Evolutionary conservation across 2,888 invertebrate genomes (phyloP).

Genomic region (Leptogaster cylindrica): DNA sequence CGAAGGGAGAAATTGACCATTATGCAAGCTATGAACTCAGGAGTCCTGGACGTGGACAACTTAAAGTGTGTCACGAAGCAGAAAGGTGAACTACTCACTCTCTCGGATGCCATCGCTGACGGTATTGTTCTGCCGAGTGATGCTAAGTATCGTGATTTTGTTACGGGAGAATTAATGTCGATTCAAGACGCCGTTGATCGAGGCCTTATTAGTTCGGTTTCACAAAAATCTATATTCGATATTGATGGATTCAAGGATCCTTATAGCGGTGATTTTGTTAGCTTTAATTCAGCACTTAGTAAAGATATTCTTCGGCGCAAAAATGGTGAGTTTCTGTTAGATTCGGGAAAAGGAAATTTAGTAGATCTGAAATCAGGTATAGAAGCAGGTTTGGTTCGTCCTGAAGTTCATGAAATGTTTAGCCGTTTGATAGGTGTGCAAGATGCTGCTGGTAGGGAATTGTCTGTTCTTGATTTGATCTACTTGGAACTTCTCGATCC

Average conservation of each 20-base stretch:
- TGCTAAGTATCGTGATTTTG: conserved; percentile 76
- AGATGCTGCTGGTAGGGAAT: conserved; percentile 73
- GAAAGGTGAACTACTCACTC: conserved; percentile 78
- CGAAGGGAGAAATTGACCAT: conserved; percentile 78
- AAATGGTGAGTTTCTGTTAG: conserved; percentile 73
- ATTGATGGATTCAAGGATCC: conserved; percentile 90
- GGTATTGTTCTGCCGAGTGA: conserved; percentile 79
- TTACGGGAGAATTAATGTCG: conserved; percentile 74
- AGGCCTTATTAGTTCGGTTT: conserved; percentile 86
- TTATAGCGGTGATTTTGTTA: conserved; percentile 79
- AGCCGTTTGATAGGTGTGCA: conserved; percentile 81
- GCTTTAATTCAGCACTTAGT: conserved; percentile 80
- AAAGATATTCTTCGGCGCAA: conserved; percentile 79
- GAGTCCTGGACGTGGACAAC: conserved; percentile 83
- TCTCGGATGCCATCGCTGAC: conserved; percentile 82
- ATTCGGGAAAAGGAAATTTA: conserved; percentile 77
- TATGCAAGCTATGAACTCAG: conserved; percentile 83
- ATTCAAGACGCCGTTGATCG: conserved; percentile 88
- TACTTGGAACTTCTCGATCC: conserved; percentile 87
- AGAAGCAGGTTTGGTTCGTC: conserved; percentile 76
- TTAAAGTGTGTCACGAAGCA: conserved; percentile 85
- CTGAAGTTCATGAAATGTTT: conserved; percentile 87
- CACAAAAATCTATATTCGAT: conserved; percentile 87
- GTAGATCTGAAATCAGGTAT: conserved; percentile 82
- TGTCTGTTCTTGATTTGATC: conserved; percentile 87